phyloP scores from a whole-genome alignment of 2,888 invertebrate species.

The Eupsilia transversa region DNA sequence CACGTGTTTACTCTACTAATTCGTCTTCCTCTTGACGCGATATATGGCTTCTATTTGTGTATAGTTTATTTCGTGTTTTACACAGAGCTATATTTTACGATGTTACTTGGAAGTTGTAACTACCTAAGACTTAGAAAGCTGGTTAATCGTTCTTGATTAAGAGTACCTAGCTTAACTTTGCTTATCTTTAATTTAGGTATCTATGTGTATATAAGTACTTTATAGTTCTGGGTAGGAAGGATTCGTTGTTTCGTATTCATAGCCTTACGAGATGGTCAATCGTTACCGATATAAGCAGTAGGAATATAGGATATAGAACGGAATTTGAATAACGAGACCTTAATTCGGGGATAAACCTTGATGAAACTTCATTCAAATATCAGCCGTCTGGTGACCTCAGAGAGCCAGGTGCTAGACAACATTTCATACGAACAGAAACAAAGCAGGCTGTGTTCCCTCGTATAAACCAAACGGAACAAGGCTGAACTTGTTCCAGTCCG shows the following conservation, averaged over 20 bases:
- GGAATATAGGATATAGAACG: neutral
- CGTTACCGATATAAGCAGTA: neutral
- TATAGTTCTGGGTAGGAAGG: conserved; percentile 25
- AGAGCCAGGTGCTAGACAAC: conserved; percentile 57
- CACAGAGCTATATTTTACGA: conserved; percentile 44
- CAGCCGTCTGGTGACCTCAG: conserved; percentile 14
- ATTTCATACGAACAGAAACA: conserved; percentile 70
- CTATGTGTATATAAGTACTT: neutral
- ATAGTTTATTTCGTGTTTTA: conserved; percentile 41
- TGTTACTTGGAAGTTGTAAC: conserved; percentile 42
- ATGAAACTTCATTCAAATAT: conserved; percentile 16
- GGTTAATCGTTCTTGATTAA: conserved; percentile 55
- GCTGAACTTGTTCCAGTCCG: conserved; percentile 61
- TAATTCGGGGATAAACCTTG: neutral
- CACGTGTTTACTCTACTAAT: conserved; percentile 73
- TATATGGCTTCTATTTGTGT: conserved; percentile 64
- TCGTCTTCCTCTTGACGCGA: conserved; percentile 69
- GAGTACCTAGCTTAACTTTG: conserved; percentile 27
- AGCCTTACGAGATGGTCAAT: neutral
- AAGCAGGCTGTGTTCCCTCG: conserved; percentile 70
- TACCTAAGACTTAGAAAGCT: conserved; percentile 40
- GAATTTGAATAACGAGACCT: neutral
- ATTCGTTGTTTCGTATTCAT: neutral
- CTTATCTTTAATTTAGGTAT: too few relatives aligned
- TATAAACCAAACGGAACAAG: conserved; percentile 71